Base-by-base conservation (phyloP, 1,140 invertebrate species). In the Brachystomella parvula region DNA sequence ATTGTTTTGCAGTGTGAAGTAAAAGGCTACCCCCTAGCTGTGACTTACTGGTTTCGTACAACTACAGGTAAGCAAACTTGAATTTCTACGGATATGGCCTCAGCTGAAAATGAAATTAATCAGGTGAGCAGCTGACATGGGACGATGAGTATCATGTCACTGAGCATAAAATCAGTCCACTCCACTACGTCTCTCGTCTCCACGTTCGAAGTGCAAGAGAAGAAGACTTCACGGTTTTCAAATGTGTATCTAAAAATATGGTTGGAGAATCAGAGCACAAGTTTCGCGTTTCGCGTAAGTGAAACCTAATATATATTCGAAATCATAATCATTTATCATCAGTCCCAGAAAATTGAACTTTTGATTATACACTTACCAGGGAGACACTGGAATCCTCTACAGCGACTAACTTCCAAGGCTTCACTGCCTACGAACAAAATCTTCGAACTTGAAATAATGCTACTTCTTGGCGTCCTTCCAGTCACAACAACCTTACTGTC, bases 121-220 rank as follows among this genome's bases (percentile, higher is more conserved):
- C 24, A 53, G 49, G 49, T 53, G 49, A 53, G 15, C 49, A 53
- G 24, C 21, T 57, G n/a, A 57, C 12, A 24, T 57, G 53, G 28
- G 21, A 6, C 6, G 53, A 29, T 24, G 28, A 57, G 6, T 57
- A 24, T 21, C 53, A 57, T 21, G 53, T 21, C 53, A 29, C 53
- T 6, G 53, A 57, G 53, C 28, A 57, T 21, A 57, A 57, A 21
- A 29, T 24, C 21, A 57, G 28, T 24, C 21, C 28, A 9, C 6
- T 12, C 6, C n/a, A 57, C n/a, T 57, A 21, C 53, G 21, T 57
- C 21, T 57, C 53, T 12, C 53, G 21, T 9, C 53, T 57, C 6
- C 53, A 29, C 21, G 6, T 57, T 21, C n/a, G n/a, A 24, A 57
- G 28, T 24, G 53, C 21, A 21, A 21, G 28, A 6, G n/a, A 24